Evolutionary conservation across 2,797 vertebrate genomes (phyloP).

Genomic region (Pagetopsis macropterus): DNA sequence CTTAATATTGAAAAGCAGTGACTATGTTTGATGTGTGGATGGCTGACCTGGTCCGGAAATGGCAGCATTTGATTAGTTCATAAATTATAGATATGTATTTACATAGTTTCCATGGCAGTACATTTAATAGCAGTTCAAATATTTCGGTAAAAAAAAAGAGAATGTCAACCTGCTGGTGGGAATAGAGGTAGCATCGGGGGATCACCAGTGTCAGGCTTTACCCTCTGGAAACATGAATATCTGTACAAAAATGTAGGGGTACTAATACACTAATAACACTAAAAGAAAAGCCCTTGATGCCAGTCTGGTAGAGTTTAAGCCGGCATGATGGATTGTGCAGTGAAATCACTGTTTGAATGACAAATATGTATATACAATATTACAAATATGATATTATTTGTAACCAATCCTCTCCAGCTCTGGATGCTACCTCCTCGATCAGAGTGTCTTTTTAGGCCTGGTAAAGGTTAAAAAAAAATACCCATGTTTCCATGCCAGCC

Average conservation of each 20-base stretch:
- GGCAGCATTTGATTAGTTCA: neutral
- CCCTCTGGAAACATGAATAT: neutral
- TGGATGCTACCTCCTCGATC: neutral
- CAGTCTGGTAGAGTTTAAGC: neutral
- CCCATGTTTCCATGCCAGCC: conserved; percentile 17
- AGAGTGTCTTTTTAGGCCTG: neutral
- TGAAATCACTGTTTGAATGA: conserved; percentile 9
- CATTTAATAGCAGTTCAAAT: neutral
- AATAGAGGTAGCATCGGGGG: neutral
- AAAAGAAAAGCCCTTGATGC: neutral
- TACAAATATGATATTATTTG: neutral
- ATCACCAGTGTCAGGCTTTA: neutral
- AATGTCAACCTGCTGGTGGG: neutral
- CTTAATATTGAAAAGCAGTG: conserved; percentile 40
- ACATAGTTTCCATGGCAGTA: neutral
- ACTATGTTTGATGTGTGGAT: conserved; percentile 24
- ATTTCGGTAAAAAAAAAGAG: neutral
- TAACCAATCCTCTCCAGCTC: neutral
- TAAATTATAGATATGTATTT: neutral
- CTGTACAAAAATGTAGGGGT: too few relatives aligned
- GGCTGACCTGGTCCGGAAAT: conserved; percentile 1
- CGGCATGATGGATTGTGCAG: neutral
- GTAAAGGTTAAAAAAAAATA: conserved; percentile 11
- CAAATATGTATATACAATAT: neutral
- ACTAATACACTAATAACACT: too few relatives aligned